Evolutionary conservation across 2,888 invertebrate genomes (phyloP).

Genomic region (Zaprionus bogoriensis): DNA sequence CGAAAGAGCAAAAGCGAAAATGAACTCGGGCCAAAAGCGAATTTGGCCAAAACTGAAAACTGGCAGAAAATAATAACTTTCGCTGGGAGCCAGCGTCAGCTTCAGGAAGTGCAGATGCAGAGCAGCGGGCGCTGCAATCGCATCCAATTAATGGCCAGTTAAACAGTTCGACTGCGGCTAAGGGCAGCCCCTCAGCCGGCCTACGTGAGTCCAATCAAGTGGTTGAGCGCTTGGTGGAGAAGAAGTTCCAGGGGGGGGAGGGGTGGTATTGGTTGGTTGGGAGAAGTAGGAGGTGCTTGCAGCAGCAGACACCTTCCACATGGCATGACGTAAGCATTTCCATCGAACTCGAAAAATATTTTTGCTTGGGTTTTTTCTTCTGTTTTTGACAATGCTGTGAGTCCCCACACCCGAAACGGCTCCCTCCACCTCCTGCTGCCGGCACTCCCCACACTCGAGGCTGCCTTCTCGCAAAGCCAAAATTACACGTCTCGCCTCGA

Average conservation of each 20-base stretch:
- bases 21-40: neutral
- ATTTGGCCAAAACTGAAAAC: neutral
- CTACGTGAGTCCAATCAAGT: slow-evolving; percentile 64
- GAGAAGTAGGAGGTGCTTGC: no score
- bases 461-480: neutral
- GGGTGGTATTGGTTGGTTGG: no score
- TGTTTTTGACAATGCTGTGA: slow-evolving; percentile 6
- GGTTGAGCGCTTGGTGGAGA: neutral
- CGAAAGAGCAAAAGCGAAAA: slow-evolving; percentile 14
- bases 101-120: slow-evolving; percentile 39
- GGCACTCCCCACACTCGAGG: neutral
- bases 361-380: neutral
- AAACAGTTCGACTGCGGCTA: slow-evolving; percentile 44
- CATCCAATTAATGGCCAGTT: slow-evolving; percentile 53
- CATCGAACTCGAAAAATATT: no score
- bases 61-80: slow-evolving; percentile 8
- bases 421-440: neutral
- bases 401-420: neutral
- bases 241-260: neutral
- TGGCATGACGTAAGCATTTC: slow-evolving; percentile 1
- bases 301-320: slow-evolving; percentile 37
- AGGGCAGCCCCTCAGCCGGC: slow-evolving; percentile 35
- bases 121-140: slow-evolving; percentile 22
- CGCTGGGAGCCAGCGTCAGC: slow-evolving; percentile 28
- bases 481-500: neutral